Percentiles rank a stretch among this genome's conserved stretches.
These are phyloP conservation scores for Pedionomus torquatus DNA, from an alignment of 2,113 vertebrate genomes.

Conservation along the genomic window DNA sequence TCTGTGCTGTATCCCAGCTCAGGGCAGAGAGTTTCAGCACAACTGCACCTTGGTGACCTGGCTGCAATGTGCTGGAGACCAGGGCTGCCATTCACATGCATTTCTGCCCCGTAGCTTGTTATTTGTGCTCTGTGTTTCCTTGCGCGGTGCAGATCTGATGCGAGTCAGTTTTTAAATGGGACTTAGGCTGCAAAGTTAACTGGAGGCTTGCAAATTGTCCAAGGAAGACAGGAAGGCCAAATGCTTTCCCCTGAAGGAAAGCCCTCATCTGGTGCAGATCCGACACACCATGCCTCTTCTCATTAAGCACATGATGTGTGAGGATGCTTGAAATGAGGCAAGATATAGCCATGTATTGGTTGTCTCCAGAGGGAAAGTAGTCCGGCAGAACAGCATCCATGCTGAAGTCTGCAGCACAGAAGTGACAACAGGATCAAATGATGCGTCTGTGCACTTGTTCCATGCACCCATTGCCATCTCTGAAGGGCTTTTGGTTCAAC, in stretches of 20 bases:
- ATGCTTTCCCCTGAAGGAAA: not conserved
- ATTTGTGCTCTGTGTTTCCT: not conserved
- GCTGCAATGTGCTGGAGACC: not conserved
- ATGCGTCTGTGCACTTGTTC: not conserved
- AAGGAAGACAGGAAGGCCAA: not conserved
- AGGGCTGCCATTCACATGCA: fast-evolving
- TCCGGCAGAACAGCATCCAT: not conserved
- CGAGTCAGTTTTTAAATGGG: not conserved
- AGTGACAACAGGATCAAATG: not conserved
- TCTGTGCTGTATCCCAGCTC: no score
- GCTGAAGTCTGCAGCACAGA: not conserved
- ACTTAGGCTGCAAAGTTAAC: not conserved
- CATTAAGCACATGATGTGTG: not conserved
- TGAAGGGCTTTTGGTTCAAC: not conserved
- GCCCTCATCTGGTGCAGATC: not conserved
- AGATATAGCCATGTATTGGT: not conserved
- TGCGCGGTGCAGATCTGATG: not conserved
- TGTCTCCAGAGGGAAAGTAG: not conserved
- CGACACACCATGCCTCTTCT: not conserved
- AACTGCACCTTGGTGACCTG: not conserved
- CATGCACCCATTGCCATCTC: not conserved
- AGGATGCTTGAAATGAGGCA: not conserved
- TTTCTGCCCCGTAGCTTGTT: fast-evolving
- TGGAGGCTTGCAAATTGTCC: not conserved
- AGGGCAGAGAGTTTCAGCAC: not conserved